phyloP scores from a whole-genome alignment of 2,888 invertebrate species.

The Calephelis perditalis region DNA sequence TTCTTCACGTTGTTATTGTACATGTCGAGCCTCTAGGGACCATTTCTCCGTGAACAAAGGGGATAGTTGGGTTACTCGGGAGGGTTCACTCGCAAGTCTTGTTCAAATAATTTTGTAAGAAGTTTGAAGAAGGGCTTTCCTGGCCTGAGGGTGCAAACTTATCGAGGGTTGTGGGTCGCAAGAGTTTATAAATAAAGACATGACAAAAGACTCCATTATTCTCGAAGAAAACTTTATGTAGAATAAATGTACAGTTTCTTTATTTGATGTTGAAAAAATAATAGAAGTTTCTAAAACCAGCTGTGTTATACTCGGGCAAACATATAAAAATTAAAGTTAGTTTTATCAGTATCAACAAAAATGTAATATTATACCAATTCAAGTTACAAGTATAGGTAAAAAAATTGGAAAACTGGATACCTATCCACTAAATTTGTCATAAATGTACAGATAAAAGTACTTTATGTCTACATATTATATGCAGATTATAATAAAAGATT shows the following conservation, averaged over 20 bases:
- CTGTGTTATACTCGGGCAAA: not conserved
- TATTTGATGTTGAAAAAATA: conserved; percentile 1
- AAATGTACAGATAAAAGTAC: too few species aligned
- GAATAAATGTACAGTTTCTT: conserved; percentile 10
- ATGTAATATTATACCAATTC: too few species aligned
- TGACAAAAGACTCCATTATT: conserved; percentile 26
- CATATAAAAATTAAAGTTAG: too few species aligned
- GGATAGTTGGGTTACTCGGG: conserved; percentile 29
- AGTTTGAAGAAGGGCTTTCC: conserved; percentile 60
- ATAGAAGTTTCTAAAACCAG: conserved; percentile 4
- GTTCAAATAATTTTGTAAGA: conserved; percentile 71
- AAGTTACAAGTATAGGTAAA: too few species aligned
- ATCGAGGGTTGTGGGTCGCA: conserved; percentile 47
- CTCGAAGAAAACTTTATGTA: conserved; percentile 9
- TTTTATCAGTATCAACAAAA: too few species aligned
- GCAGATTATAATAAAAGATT: too few species aligned
- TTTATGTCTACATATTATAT: too few species aligned
- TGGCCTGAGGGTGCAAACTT: conserved; percentile 56
- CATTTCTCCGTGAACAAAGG: conserved; percentile 38
- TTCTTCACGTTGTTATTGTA: conserved; percentile 25
- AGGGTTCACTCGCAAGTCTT: conserved; percentile 39
- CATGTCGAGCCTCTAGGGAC: conserved; percentile 31
- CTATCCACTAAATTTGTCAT: too few species aligned
- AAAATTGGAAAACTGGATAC: too few species aligned
- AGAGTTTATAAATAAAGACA: conserved; percentile 35